A percentile compares a stretch with the other conserved stretches of the same genome.
These are phyloP conservation scores for Coenonympha arcania DNA, from an alignment of 2,888 invertebrate species.

Conservation along the genomic window DNA sequence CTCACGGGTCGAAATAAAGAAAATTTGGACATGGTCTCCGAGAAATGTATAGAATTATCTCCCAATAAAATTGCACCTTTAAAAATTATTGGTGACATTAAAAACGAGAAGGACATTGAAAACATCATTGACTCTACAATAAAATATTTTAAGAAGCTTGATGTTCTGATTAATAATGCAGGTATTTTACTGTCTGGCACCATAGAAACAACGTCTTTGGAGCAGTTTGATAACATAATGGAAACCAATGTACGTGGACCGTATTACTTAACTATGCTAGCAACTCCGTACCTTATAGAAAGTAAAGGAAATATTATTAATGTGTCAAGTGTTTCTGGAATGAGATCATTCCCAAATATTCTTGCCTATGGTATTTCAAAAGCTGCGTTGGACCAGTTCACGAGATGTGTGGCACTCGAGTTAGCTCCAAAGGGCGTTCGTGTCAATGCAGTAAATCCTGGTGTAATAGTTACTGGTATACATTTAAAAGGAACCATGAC, in stretches of 20 bases:
- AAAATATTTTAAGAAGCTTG: conserved; percentile 76
- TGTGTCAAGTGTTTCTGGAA: conserved; percentile 92
- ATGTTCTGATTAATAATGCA: conserved; percentile 87
- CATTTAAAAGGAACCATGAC: conserved; percentile 87
- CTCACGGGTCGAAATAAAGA: conserved; percentile 78
- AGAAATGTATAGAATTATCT: conserved; percentile 59
- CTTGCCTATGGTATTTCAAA: conserved; percentile 94
- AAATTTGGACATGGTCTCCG: conserved; percentile 75
- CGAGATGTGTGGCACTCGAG: conserved; percentile 90
- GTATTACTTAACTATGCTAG: conserved; percentile 85
- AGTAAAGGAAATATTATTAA: conserved; percentile 91
- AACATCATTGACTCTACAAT: conserved; percentile 78
- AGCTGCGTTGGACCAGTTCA: conserved; percentile 94
- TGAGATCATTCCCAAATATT: conserved; percentile 90
- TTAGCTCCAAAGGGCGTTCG: conserved; percentile 84
- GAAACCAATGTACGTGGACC: conserved; percentile 84
- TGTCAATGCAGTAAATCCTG: conserved; percentile 94
- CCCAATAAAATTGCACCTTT: conserved; percentile 53
- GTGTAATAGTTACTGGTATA: conserved; percentile 90
- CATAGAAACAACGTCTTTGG: conserved; percentile 83
- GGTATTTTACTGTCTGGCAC: conserved; percentile 81
- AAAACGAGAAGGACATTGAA: conserved; percentile 77
- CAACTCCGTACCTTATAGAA: conserved; percentile 85
- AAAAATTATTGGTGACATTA: conserved; percentile 74
- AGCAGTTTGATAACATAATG: conserved; percentile 87